Evolutionary conservation across 37 sponge, comb jelly and placozoan species (phyloP).

Genomic region (Geodia barretti): DNA sequence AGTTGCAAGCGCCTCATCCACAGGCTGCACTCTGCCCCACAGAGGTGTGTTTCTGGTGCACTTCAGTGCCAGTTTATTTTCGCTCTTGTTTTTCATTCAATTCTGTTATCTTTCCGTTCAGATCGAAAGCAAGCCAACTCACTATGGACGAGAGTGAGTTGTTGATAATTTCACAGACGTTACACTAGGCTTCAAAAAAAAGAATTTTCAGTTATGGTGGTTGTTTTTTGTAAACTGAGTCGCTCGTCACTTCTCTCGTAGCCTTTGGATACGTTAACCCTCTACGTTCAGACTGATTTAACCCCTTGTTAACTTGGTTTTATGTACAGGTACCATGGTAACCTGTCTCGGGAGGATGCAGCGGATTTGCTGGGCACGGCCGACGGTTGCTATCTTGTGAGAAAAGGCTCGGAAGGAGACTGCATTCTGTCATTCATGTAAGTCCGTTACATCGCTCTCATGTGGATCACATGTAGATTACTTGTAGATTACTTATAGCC

Average conservation of each 20-base stretch:
- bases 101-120: conserved; percentile 6
- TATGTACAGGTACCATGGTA: conserved; percentile 79
- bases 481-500: too few species aligned
- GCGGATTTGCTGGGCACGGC: conserved; percentile 25
- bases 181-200: too few species aligned
- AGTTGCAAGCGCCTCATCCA: conserved; percentile 61
- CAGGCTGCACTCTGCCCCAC: conserved; percentile 10
- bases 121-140: conserved; percentile 43
- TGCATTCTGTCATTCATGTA: conserved; percentile 73
- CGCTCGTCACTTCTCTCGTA: not conserved
- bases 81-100: not conserved
- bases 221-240: not conserved
- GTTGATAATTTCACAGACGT: too few species aligned
- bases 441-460: too few species aligned
- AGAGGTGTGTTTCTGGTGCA: conserved; percentile 24
- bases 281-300: not conserved
- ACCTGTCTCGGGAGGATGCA: conserved; percentile 32
- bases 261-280: not conserved
- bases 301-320: too few species aligned
- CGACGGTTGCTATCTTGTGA: conserved; percentile 73
- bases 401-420: conserved; percentile 48
- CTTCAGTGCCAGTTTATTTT: not conserved
- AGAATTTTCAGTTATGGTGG: too few species aligned
- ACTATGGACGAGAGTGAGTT: conserved; percentile 74
- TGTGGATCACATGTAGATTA: too few species aligned